Conservation (phyloP, 2,888 invertebrate species). For the Calliopum simillimum region DNA sequence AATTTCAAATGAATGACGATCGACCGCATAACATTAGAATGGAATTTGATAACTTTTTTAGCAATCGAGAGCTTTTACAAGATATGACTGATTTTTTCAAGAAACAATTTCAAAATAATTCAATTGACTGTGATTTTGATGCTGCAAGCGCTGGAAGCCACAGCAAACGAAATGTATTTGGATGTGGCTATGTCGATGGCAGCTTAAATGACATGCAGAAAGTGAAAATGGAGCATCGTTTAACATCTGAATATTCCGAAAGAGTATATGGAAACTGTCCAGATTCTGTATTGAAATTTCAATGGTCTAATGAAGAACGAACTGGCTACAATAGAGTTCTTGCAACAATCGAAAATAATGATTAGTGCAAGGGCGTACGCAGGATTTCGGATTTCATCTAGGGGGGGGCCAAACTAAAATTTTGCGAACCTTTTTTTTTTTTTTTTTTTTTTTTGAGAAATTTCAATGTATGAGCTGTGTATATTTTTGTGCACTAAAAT, state of each 20-base stretch:
- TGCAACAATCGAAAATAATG: not conserved
- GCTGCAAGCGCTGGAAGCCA: not conserved
- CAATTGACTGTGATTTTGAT: no score
- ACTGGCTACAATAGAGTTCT: not conserved
- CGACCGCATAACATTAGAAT: not conserved
- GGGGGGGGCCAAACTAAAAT: no score
- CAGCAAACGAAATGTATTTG: not conserved
- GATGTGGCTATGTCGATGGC: slow-evolving; percentile 7
- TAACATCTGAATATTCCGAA: not conserved
- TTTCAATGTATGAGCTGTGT: no score
- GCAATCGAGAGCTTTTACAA: not conserved
- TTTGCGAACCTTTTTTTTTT: no score
- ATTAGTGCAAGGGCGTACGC: no score
- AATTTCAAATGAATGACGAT: slow-evolving; percentile 4
- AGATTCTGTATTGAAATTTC: not conserved
- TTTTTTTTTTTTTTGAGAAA: no score
- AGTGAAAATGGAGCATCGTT: not conserved
- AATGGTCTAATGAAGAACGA: not conserved
- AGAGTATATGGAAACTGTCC: not conserved
- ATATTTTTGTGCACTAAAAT: no score
- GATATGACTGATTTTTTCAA: slow-evolving; percentile 9
- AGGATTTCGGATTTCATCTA: no score
- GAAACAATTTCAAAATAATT: not conserved
- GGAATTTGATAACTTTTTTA: slow-evolving; percentile 19
- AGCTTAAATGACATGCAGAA: not conserved